phyloP scores from a whole-genome alignment of 2,888 invertebrate genomes.

The Cephus rjabovi region DNA sequence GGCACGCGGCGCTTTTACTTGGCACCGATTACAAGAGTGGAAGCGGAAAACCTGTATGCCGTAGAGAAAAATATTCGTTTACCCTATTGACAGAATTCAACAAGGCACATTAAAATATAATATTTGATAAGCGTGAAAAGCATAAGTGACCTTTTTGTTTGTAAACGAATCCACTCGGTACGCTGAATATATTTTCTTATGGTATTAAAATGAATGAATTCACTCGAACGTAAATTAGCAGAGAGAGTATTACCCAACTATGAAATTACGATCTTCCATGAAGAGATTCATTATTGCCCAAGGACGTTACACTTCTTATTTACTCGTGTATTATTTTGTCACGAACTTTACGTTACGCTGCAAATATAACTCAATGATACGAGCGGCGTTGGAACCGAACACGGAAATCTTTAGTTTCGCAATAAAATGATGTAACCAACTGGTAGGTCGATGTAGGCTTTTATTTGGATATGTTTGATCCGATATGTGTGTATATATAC shows the following conservation, averaged over 20 bases:
- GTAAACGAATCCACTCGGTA: neutral
- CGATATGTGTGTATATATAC: neutral
- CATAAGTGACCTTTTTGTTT: neutral
- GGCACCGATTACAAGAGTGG: neutral
- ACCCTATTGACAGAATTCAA: neutral
- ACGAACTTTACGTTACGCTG: neutral
- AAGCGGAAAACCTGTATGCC: neutral
- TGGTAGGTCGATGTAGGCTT: neutral
- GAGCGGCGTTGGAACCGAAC: neutral
- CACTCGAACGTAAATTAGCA: neutral
- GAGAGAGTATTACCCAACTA: neutral
- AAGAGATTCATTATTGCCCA: neutral
- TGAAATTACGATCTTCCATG: neutral
- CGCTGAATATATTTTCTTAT: too few species aligned
- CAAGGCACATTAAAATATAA: neutral
- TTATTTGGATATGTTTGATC: neutral
- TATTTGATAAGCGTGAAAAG: neutral
- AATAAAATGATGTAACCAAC: neutral
- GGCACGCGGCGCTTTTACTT: constrained; percentile 1
- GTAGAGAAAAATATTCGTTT: neutral
- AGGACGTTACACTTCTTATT: neutral
- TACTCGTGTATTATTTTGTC: neutral
- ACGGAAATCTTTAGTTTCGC: constrained; percentile 1
- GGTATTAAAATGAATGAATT: neutral
- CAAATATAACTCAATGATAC: neutral